These are phyloP conservation scores for Heterodera schachtii DNA, from an alignment of 1,140 invertebrate species.

Conservation along the genomic window DNA sequence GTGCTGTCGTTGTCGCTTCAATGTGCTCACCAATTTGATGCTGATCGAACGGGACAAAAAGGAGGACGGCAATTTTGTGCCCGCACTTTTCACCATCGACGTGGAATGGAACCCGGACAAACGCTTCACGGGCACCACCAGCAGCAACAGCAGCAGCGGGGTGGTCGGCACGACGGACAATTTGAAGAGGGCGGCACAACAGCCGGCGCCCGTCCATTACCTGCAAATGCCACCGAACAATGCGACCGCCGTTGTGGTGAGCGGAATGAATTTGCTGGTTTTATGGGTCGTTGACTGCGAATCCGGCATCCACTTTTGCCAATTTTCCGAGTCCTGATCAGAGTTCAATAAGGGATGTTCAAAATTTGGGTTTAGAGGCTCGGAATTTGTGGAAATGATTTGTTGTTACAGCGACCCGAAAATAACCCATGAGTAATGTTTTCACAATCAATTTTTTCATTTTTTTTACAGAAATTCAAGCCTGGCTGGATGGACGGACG, in stretches of 20 bases:
- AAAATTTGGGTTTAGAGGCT: no score
- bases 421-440: no score
- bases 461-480: slow-evolving; percentile 41
- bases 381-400: no score
- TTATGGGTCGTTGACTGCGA: background rate
- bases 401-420: no score
- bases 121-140: background rate
- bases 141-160: no score
- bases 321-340: no score
- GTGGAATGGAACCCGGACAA: slow-evolving; percentile 31
- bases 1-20: slow-evolving; percentile 35
- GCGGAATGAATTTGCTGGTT: background rate
- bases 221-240: slow-evolving; percentile 28
- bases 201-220: background rate
- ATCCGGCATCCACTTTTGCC: no score
- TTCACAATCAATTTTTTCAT: no score
- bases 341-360: no score
- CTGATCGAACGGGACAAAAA: background rate
- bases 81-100: slow-evolving; percentile 32
- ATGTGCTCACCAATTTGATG: slow-evolving; percentile 26
- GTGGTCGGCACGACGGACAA: no score
- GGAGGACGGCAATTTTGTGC: slow-evolving; percentile 22
- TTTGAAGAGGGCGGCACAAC: slow-evolving; percentile 10
- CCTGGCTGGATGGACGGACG: slow-evolving; percentile 38
- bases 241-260: slow-evolving; percentile 14